A percentile compares a stretch with the other conserved stretches of the same genome.
Conservation (phyloP, 37 sponge, comb jelly and placozoan genomes). For the Eunapius fragilis region DNA sequence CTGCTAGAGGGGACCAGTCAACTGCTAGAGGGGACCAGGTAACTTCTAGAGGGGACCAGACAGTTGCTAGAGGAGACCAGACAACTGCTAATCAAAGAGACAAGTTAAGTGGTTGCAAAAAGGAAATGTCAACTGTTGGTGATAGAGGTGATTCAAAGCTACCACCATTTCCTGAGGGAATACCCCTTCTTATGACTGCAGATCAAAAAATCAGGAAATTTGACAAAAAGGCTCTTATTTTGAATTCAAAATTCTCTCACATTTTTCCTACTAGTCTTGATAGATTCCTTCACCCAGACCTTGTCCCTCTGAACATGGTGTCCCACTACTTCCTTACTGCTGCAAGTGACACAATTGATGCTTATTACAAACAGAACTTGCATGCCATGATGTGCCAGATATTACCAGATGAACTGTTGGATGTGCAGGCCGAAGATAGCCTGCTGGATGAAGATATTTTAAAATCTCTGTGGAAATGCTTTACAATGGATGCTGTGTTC, state of each 20-base stretch:
- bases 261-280: background rate
- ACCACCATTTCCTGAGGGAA: constrained; percentile 10
- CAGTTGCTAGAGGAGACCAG: too few relatives aligned
- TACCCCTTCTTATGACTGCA: constrained; percentile 33
- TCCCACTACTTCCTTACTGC: background rate
- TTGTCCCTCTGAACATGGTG: background rate
- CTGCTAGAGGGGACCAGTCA: too few relatives aligned
- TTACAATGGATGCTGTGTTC: constrained; percentile 10
- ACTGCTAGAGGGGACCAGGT: too few relatives aligned
- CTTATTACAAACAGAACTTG: background rate
- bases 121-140: too few relatives aligned
- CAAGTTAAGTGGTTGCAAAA: too few relatives aligned
- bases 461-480: constrained; percentile 13
- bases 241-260: background rate
- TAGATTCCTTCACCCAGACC: constrained; percentile 16
- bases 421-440: background rate
- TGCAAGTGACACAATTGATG: background rate
- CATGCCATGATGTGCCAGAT: background rate
- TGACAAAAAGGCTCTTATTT: constrained; percentile 7
- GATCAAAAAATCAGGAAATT: constrained; percentile 24
- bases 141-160: background rate
- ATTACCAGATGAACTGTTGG: background rate
- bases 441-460: background rate
- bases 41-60: too few relatives aligned
- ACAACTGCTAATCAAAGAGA: too few relatives aligned